Evolutionary conservation across 2,888 invertebrate genomes (phyloP).

Genomic region (Agonum fuliginosum): DNA sequence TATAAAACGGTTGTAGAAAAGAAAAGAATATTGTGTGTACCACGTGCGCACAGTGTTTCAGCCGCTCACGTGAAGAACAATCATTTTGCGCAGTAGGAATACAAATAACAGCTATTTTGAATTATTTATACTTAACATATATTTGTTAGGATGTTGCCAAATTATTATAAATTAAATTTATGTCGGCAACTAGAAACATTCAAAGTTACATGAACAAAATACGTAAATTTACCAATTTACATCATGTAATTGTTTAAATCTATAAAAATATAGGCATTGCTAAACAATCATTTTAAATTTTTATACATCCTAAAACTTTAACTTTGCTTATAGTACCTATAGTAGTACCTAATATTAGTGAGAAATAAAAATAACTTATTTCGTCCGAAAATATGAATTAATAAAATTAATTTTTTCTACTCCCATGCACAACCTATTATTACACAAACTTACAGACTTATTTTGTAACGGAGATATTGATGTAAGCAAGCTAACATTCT

Average conservation of each 20-base stretch:
- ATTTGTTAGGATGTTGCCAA: slow-evolving; percentile 29
- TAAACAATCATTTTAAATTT: slow-evolving; percentile 57
- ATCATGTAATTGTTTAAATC: slow-evolving; percentile 9
- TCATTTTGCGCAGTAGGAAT: not conserved
- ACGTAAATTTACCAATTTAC: not conserved
- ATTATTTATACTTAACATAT: not conserved
- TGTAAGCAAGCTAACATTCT: too few relatives aligned
- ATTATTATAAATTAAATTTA: slow-evolving; percentile 14
- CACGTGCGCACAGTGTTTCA: too few relatives aligned
- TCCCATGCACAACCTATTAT: too few relatives aligned
- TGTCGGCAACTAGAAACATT: slow-evolving; percentile 12
- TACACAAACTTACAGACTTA: not conserved
- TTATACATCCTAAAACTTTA: slow-evolving; percentile 55
- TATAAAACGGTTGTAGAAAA: too few relatives aligned
- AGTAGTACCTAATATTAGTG: not conserved
- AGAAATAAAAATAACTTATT: slow-evolving; percentile 8
- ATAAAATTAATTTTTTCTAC: too few relatives aligned
- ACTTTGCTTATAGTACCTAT: slow-evolving; percentile 42
- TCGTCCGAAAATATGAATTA: not conserved
- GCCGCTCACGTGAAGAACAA: too few relatives aligned
- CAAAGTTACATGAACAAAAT: slow-evolving; percentile 14
- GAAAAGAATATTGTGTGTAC: too few relatives aligned
- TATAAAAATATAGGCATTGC: slow-evolving; percentile 40
- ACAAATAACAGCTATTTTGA: not conserved
- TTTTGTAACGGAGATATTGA: not conserved